Evolutionary conservation across 2,797 vertebrate species (phyloP), one percentile per base, ranked within the genome.

Genomic region (Spheniscus humboldti): DNA sequence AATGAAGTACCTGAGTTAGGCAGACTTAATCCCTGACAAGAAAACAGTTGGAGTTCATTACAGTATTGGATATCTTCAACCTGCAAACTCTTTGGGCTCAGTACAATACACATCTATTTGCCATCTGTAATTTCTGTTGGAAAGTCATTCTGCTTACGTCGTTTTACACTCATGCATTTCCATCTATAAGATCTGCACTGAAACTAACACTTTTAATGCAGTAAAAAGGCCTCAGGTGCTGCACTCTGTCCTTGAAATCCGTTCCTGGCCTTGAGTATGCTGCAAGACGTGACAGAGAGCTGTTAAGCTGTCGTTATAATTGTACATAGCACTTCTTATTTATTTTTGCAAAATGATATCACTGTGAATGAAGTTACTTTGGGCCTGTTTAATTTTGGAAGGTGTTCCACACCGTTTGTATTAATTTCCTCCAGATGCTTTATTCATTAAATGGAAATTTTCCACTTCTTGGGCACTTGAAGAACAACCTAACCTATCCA

Each of bases 381-480:
- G 27, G 52, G 37, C 66, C 66, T 68, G 30, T 92, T 92, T 92
- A 92, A 67, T 94, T 84, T 41, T 92, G 76, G 83, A 92, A 93
- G 86, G 31, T 14, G 12, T 88, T 94, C 75, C n/a, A 75, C 39
- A 39, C 5, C 1, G 13, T 92, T 97, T 96, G 15, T 67, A 52
- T 91, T 24, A 85, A 93, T 90, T 76, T 91, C 55, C 43, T 95
- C 62, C 78, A 93, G 92, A 85, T 96, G 88, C 78, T 95, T 64
- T 47, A 78, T 95, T 83, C 62, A n/a, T 91, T 88, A 92, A 92
- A 93, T 81, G 20, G 83, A 79, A 80, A 31, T 85, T 33, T 82
- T 88, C 64, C 22, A 10, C 53, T 93, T 73, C 71, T 81, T 48
- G 56, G 48, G 25, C 79, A 75, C 84, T 88, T 90, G 75, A 86